These are phyloP conservation scores for Enteromius anoplus DNA, from an alignment of 2,797 vertebrate genomes.

Conservation along the genomic window DNA sequence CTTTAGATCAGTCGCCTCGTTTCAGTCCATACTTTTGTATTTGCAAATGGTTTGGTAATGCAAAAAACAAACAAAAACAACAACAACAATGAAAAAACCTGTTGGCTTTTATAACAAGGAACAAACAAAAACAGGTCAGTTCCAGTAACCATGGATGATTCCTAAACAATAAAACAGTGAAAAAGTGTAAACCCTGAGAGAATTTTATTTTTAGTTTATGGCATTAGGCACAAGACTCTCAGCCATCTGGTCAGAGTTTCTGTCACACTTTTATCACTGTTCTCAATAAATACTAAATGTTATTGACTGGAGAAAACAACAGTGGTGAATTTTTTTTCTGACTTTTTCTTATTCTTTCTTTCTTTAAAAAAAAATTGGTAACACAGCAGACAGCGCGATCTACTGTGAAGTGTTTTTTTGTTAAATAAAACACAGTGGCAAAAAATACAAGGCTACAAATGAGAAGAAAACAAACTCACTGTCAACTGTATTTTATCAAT, in stretches of 20 bases:
- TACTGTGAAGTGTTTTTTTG: constrained; percentile 36
- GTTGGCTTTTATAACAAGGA: neutral
- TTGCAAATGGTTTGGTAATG: neutral
- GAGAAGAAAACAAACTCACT: constrained; percentile 46
- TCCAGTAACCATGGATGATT: neutral
- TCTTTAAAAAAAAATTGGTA: neutral
- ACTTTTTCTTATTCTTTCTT: neutral
- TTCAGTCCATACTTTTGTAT: neutral
- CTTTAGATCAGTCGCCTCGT: neutral
- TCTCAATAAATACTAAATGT: neutral
- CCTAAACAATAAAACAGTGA: neutral
- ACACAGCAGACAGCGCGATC: constrained; percentile 9
- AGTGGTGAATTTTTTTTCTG: neutral
- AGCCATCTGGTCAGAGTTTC: constrained; percentile 7
- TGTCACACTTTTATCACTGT: constrained; percentile 1
- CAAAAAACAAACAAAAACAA: neutral
- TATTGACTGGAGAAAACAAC: constrained; percentile 7
- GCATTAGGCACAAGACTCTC: constrained; percentile 5
- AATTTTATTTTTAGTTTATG: constrained; percentile 28
- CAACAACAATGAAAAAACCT: neutral
- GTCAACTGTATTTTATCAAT: constrained; percentile 31
- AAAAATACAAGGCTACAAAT: constrained; percentile 12
- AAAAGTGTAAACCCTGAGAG: neutral
- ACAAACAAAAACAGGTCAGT: neutral
- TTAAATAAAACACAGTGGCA: constrained; percentile 21